Evolutionary conservation across 2,113 vertebrate genomes (phyloP).

Genomic region (Elgaria multicarinata): DNA sequence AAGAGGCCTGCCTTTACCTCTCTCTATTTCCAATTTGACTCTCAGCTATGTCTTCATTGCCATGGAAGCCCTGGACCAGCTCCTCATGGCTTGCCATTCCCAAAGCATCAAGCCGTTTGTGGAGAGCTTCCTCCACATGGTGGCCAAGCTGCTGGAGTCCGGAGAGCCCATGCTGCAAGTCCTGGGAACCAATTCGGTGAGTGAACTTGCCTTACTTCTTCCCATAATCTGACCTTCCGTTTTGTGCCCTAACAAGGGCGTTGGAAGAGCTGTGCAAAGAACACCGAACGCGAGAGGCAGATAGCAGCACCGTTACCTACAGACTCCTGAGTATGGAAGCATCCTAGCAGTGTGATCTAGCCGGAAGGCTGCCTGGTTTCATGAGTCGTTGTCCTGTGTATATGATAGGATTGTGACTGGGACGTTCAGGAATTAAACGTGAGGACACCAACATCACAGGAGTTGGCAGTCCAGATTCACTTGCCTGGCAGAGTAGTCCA

Average conservation of each 20-base stretch:
- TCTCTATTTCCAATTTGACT: conserved; percentile 5
- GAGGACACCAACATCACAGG: neutral
- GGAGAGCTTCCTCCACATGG: conserved; percentile 98
- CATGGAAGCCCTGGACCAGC: conserved; percentile 97
- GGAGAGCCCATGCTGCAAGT: conserved; percentile 95
- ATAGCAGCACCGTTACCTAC: no score
- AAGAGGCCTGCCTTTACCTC: no score
- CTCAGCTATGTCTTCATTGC: conserved; percentile 93
- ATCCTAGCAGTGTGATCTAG: neutral
- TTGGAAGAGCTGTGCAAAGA: neutral
- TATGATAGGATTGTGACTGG: no score
- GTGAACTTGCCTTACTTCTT: conserved; percentile 48
- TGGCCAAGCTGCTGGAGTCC: conserved; percentile 96
- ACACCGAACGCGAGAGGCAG: no score
- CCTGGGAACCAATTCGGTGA: conserved; percentile 97
- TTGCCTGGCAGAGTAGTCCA: neutral
- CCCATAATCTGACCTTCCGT: neutral
- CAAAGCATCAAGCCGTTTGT: conserved; percentile 99
- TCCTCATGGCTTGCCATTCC: conserved; percentile 98
- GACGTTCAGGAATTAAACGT: neutral
- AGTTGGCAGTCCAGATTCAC: neutral
- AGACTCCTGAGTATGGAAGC: neutral
- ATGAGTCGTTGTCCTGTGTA: neutral
- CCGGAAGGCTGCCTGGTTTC: neutral
- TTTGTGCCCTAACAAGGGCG: no score